Conservation (phyloP, 1,140 invertebrate species). For the Eueides isabella region DNA sequence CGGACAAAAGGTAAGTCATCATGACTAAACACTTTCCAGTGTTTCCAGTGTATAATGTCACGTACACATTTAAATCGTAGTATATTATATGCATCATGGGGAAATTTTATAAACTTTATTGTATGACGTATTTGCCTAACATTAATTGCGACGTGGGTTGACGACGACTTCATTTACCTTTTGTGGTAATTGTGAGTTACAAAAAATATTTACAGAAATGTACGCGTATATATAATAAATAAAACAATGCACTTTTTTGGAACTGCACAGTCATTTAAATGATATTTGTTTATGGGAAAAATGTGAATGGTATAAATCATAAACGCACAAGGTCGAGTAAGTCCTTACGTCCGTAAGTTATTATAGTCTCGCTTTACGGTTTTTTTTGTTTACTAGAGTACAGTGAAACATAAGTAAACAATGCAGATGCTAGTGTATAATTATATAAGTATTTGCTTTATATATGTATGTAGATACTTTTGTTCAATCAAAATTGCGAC, state of each 20-base stretch:
- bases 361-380: neutral
- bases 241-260: neutral
- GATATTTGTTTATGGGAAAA: neutral
- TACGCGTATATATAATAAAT: neutral
- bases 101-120: conserved; percentile 21
- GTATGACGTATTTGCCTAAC: neutral
- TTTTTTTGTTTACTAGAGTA: neutral
- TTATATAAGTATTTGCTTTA: neutral
- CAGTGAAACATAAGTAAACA: neutral
- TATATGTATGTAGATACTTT: no score
- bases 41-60: neutral
- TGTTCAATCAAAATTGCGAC: no score
- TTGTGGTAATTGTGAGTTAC: neutral
- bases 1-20: conserved; percentile 77
- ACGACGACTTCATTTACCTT: neutral
- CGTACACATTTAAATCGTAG: neutral
- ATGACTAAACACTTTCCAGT: conserved; percentile 10
- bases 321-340: neutral
- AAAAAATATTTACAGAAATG: neutral
- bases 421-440: neutral
- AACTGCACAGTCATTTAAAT: neutral
- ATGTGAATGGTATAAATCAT: neutral
- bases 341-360: no score
- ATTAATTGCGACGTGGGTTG: neutral
- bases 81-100: conserved; percentile 9